These are phyloP conservation scores for Dicrurus megarhynchus DNA, from an alignment of 2,113 vertebrate genomes.

Conservation along the genomic window DNA sequence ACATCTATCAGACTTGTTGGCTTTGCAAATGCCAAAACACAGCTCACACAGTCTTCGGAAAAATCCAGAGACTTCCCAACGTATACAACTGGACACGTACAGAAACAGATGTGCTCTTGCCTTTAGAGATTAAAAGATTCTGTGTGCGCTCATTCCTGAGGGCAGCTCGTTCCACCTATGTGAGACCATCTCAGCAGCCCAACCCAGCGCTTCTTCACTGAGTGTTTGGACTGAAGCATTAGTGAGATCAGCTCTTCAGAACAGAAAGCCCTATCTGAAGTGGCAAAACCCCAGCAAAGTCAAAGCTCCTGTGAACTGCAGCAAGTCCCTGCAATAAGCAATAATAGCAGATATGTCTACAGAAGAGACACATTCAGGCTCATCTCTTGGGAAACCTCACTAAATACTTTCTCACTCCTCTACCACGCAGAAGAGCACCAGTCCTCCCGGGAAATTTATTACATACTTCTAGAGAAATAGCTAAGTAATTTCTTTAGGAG, in stretches of 20 bases:
- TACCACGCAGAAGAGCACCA: neutral
- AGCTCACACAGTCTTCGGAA: neutral
- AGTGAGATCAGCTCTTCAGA: neutral
- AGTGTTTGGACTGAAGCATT: neutral
- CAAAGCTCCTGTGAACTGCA: neutral
- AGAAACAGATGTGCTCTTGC: neutral
- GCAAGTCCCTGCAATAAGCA: neutral
- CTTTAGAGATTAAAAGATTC: neutral
- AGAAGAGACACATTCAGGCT: neutral
- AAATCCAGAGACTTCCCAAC: neutral
- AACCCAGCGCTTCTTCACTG: neutral
- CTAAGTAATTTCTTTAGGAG: conserved; percentile 43
- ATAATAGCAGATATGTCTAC: neutral
- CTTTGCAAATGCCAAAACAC: neutral
- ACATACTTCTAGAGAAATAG: conserved; percentile 41
- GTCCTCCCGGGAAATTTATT: neutral
- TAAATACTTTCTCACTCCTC: conserved; percentile 53
- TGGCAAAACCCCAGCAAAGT: neutral
- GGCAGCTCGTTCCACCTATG: neutral
- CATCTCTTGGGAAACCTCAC: conserved; percentile 55
- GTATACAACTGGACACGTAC: neutral
- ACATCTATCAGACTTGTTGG: neutral
- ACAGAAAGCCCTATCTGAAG: neutral
- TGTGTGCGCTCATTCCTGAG: neutral
- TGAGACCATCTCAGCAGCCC: neutral